Base-by-base conservation (phyloP, 2,888 invertebrate species). In the Lasius platythorax region DNA sequence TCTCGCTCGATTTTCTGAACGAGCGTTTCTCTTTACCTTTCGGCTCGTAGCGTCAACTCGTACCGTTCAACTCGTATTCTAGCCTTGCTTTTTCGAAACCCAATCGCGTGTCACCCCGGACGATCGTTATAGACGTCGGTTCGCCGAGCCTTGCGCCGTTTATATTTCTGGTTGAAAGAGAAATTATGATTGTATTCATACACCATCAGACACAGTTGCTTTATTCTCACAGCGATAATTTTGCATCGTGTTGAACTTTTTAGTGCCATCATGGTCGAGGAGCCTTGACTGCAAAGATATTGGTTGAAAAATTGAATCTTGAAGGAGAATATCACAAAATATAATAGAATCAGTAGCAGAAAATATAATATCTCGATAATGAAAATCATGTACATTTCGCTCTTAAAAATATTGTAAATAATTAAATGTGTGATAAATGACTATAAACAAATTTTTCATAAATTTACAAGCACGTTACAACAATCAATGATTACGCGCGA, bases 61-160 rank as follows among this genome's bases (percentile, higher is more conserved):
- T 63, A 74, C 82, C 82, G 72, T 74, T 82, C 74, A 63, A n/a
- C 67, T 50, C 56, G 46, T 56, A 58, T 53, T 53, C 64, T 53
- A 66, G 73, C 53, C 73, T 68, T 63, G 68, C 85, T 56, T 18
- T 50, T 79, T 79, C 78, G 84, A 68, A 53, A 40, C 63, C 58
- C 81, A 74, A 85, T 85, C 85, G 74, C 73, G 67, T 86, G 74
- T 76, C 83, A 67, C 37, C 68, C 78, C 15, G 53, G 40, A 73
- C 67, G 72, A 23, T 85, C 84, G 84, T 73, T 81, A 74, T 0
- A 61, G 63, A 58, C 73, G 30, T 61, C 43, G 78, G 30, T 56
- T 40, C 15, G 56, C 43, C 56, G 78, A 70, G 46, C 11, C 37
- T 72, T 63, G 46, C 50, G 73, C 61, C 43, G 61, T 12, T 46